These are phyloP conservation scores for Polyodon spathula DNA, from an alignment of 2,113 vertebrate genomes.

Conservation along the genomic window DNA sequence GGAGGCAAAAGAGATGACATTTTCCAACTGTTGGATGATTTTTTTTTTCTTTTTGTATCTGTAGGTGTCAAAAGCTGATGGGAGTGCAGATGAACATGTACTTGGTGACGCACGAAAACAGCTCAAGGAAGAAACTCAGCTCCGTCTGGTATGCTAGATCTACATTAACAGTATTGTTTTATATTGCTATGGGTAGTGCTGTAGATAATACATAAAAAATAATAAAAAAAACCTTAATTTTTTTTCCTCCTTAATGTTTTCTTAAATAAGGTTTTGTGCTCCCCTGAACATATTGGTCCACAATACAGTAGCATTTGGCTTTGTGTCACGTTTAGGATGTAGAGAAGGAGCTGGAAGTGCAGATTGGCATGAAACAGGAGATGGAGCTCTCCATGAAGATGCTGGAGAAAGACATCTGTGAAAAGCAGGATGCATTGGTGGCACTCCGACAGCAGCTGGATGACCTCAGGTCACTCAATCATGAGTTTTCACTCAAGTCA, in stretches of 20 bases:
- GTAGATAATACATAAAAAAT: no score
- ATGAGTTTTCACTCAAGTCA: conserved; percentile 84
- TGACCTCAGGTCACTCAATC: conserved; percentile 85
- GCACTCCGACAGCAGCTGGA: conserved; percentile 89
- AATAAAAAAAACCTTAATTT: no score
- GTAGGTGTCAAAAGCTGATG: conserved; percentile 55
- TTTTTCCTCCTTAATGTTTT: conserved; percentile 6
- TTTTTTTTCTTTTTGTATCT: neutral
- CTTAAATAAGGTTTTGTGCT: neutral
- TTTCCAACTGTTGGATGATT: neutral
- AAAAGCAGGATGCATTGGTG: conserved; percentile 90
- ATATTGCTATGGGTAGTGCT: no score
- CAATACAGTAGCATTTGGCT: neutral
- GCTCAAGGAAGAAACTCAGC: conserved; percentile 90
- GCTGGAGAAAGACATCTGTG: conserved; percentile 95
- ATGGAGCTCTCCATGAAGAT: conserved; percentile 98
- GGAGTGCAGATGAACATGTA: conserved; percentile 65
- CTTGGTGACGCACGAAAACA: conserved; percentile 85
- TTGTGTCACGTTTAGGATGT: conserved; percentile 67
- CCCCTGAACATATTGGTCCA: neutral
- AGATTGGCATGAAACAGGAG: conserved; percentile 97
- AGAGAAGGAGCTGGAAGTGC: conserved; percentile 88
- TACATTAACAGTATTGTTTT: neutral
- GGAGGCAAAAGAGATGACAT: no score
- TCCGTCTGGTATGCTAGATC: conserved; percentile 77